A percentile compares a stretch with the other conserved stretches of the same genome.
These are phyloP conservation scores for Bovichtus variegatus DNA, from an alignment of 2,797 vertebrate species.

Conservation along the genomic window DNA sequence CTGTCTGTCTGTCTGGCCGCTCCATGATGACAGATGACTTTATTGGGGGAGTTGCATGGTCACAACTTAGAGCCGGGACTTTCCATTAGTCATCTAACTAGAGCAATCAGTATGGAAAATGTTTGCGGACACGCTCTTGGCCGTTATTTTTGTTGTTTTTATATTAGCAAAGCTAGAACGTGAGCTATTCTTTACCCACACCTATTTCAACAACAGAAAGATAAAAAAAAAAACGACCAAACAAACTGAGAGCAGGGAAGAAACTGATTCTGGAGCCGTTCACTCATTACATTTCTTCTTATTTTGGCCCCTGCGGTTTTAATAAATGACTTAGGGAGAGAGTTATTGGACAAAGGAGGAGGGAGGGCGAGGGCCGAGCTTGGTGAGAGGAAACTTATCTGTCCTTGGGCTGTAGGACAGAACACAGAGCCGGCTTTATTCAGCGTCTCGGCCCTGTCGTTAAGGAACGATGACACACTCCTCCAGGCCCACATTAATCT, in stretches of 20 bases:
- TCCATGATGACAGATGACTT: constrained; percentile 83
- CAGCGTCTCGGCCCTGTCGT: constrained; percentile 72
- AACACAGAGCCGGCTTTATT: constrained; percentile 85
- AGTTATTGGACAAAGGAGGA: constrained; percentile 65
- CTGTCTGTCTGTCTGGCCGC: constrained; percentile 80
- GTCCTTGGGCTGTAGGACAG: constrained; percentile 81
- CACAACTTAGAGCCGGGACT: constrained; percentile 79
- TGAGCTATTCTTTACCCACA: constrained; percentile 39
- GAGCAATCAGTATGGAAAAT: constrained; percentile 79
- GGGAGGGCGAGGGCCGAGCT: constrained; percentile 53
- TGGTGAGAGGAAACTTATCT: constrained; percentile 81
- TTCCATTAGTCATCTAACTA: constrained; percentile 85
- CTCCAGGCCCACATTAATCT: constrained; percentile 85
- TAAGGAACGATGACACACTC: constrained; percentile 87
- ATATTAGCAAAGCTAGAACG: constrained; percentile 48
- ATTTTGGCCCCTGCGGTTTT: constrained; percentile 52
- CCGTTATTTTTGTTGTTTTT: constrained; percentile 73
- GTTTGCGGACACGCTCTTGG: constrained; percentile 74
- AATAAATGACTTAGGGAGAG: constrained; percentile 65
- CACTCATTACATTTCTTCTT: constrained; percentile 43
- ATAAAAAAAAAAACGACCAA: constrained; percentile 32
- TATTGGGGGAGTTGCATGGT: constrained; percentile 79
- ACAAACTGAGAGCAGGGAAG: constrained; percentile 46
- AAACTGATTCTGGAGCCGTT: constrained; percentile 47
- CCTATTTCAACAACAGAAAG: constrained; percentile 48